Conservation (phyloP, 2,888 invertebrate species). For the Nasonia oneida region DNA sequence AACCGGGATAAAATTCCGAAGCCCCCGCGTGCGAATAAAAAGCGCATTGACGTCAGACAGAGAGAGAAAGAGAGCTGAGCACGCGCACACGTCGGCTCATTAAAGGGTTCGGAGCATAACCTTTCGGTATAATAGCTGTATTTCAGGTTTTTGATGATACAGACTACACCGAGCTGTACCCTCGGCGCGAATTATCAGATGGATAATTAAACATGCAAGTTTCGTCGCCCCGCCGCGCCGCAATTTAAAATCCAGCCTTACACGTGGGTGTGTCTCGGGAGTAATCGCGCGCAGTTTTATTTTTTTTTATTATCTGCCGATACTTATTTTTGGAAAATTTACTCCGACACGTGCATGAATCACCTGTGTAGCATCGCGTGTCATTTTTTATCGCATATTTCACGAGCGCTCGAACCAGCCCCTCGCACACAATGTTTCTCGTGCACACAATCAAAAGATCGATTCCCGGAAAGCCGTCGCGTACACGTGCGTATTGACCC, state of each 20-base stretch:
- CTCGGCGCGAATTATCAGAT: background rate
- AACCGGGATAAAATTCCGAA: background rate
- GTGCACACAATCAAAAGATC: background rate
- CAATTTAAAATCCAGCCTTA: no score
- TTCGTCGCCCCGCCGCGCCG: background rate
- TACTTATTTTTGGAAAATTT: no score
- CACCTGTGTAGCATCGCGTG: no score
- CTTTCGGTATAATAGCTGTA: background rate
- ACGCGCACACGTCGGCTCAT: background rate
- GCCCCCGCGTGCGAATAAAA: background rate
- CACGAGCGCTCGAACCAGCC: no score
- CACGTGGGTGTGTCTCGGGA: no score
- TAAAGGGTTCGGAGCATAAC: slow-evolving; percentile 8
- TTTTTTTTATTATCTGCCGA: no score
- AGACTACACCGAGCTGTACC: background rate
- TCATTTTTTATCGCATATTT: no score
- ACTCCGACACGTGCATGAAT: no score
- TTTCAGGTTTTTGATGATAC: background rate
- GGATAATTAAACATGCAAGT: background rate
- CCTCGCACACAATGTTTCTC: background rate
- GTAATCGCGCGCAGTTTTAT: no score
- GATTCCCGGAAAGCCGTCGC: slow-evolving; percentile 1
- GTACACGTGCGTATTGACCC: background rate
- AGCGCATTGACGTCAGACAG: background rate
- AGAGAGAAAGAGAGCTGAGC: background rate